These are phyloP conservation scores for Aricia agestis DNA, from an alignment of 1,140 invertebrate genomes.

Conservation along the genomic window DNA sequence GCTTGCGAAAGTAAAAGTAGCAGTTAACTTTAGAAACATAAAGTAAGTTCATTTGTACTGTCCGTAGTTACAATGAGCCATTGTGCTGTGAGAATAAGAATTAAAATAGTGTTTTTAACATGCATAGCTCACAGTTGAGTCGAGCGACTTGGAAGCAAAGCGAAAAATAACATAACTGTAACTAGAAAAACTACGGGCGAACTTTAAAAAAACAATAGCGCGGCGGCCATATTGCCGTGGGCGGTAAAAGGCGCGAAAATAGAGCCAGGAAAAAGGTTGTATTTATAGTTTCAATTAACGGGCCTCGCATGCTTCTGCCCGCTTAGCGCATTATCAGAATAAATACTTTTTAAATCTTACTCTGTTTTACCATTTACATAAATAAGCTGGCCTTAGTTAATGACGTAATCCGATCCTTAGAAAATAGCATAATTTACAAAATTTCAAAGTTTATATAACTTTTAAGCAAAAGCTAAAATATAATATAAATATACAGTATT, in stretches of 20 bases:
- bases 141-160: slow-evolving; percentile 19
- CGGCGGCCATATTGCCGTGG: slow-evolving; percentile 36
- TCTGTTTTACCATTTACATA: neutral
- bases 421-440: too few species aligned
- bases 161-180: slow-evolving; percentile 27
- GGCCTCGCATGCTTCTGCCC: slow-evolving; percentile 48
- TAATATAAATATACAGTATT: too few species aligned
- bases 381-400: neutral
- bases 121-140: too few species aligned
- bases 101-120: too few species aligned
- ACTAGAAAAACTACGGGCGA: slow-evolving; percentile 25
- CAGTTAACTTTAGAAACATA: too few species aligned
- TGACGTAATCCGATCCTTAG: too few species aligned
- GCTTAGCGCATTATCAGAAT: slow-evolving; percentile 42
- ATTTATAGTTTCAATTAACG: slow-evolving; percentile 70
- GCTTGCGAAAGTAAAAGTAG: too few species aligned
- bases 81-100: too few species aligned
- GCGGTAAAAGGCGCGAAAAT: slow-evolving; percentile 48
- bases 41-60: too few species aligned
- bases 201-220: slow-evolving; percentile 36
- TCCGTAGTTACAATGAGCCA: too few species aligned
- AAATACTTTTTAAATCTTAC: slow-evolving; percentile 31
- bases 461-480: too few species aligned
- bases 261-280: slow-evolving; percentile 49
- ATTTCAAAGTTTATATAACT: too few species aligned